Base-by-base conservation (phyloP, 2,797 vertebrate genomes). In the Spheniscus humboldti region DNA sequence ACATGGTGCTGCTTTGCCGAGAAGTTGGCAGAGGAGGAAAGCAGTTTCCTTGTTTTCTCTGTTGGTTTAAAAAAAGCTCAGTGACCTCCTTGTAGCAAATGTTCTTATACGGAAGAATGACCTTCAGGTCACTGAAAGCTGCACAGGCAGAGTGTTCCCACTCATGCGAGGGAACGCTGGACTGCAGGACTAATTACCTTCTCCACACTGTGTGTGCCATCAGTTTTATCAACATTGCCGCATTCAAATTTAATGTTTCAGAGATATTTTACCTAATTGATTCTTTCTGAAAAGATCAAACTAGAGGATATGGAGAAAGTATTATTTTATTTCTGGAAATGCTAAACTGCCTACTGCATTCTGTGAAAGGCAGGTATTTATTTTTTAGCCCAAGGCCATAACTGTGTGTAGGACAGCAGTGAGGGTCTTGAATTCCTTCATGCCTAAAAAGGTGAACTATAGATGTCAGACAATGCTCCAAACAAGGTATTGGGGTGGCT, bases 271-370 rank as follows among this genome's bases (percentile, higher is more conserved):
- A 18, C 22, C 41, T 86, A 64, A 56, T 43, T 80, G 53, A 63
- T 87, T 92, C 35, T 83, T 85, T 74, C 47, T 86, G 55, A 64
- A 72, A 89, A 91, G n/a, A 55, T 78, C 4, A 47, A 75, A 67
- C 39, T 13, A 80, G 33, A 77, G 18, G 24, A 22, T 56, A 69
- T 11, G 6, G 50, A 53, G 53, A 85, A 87, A 80, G 24, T 20
- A 48, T 39, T 53, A n/a, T 76, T 86, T 79, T 66, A 47, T 92
- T 96, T 91, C 60, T 84, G 90, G 60, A 94, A 88, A 74, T 78
- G 14, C 30, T 73, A 33, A 86, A n/a, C 23, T 53, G 33, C 57
- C 59, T 72, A 9, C 10, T 3, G 6, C 10, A 27, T 84, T 93
- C 68, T 81, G 37, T 75, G 27, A 63, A 86, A 79, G 52, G 5